phyloP scores from a whole-genome alignment of 2,888 invertebrate species.

The Trachelus stipa region DNA sequence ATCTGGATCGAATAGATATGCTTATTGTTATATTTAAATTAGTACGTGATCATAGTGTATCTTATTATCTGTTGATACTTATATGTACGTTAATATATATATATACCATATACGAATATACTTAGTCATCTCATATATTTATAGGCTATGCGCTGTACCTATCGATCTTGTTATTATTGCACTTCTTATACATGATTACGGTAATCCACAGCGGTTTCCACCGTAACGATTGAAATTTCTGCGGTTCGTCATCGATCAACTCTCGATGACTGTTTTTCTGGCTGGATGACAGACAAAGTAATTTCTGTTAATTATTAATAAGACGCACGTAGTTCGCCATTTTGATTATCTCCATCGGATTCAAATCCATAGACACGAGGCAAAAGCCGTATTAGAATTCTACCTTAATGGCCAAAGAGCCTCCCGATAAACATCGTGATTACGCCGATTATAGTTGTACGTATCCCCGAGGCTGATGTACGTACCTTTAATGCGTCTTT shows the following conservation, averaged over 20 bases:
- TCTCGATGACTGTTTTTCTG: not conserved
- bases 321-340: not conserved
- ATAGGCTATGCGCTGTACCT: not conserved
- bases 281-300: not conserved
- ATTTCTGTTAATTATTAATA: not conserved
- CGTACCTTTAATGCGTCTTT: slow-evolving; percentile 31
- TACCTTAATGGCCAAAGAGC: not conserved
- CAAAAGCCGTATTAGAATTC: not conserved
- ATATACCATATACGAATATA: not conserved
- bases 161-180: not conserved
- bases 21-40: not conserved
- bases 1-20: not conserved
- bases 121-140: not conserved
- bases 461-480: slow-evolving; percentile 33
- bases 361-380: not conserved
- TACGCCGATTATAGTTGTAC: slow-evolving; percentile 29
- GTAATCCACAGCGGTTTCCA: not conserved
- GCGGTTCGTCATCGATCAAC: not conserved
- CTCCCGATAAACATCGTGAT: slow-evolving; percentile 33
- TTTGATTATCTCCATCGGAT: not conserved
- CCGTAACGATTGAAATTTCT: not conserved
- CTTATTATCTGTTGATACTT: not conserved
- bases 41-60: not conserved
- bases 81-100: too few species aligned
- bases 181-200: slow-evolving; percentile 2